Base-by-base conservation (phyloP, 2,888 invertebrate species). In the Himalopsyche japonica region DNA sequence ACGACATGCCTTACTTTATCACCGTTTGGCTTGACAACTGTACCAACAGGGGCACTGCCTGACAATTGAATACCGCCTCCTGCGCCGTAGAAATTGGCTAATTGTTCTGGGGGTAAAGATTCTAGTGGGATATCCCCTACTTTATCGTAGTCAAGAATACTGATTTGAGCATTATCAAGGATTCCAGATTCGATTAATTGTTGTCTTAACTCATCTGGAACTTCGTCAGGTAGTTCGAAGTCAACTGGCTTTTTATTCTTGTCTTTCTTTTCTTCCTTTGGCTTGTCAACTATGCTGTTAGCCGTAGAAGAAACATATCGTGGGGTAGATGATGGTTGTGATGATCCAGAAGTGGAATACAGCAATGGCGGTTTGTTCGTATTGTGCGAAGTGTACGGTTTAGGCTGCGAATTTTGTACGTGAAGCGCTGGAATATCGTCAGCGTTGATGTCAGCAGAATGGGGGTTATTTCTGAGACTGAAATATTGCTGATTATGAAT, bases 131-230 rank as follows among this genome's bases (percentile, higher is more conserved):
- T 96, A 86, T 96, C 97, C 43, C 97, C 97, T 64, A 97, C 95
- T 92, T 97, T 97, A 88, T 97, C 97, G 88, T 97, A 97, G 90
- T 97, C 97, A 84, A 97, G 91, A 79, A 97, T 94, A 87, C 97
- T 97, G 85, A 97, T 97, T 88, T 97, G 96, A 76, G 97, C 97
- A 88, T 97, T 96, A 87, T 96, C 95, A 82, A 97, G 91, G 88
- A 97, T 97, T 57, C 97, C 97, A 0, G 97, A 97, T 79, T 96
- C 95, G 77, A 97, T 90, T 6, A 97, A 91, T 88, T 97, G 97
- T 89, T 96, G 94, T 64, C 97, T 93, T 77, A 97, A 92, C 88
- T 97, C 97, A 87, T 97, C 97, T 5, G 97, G 97, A 7, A 97
- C 97, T 92, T 97, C 97, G 88, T 97, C 97, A 15, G 97, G 97